Percentiles rank a stretch among this genome's conserved stretches.
These are phyloP conservation scores for Malurus melanocephalus DNA, from an alignment of 2,113 vertebrate genomes.

Conservation along the genomic window DNA sequence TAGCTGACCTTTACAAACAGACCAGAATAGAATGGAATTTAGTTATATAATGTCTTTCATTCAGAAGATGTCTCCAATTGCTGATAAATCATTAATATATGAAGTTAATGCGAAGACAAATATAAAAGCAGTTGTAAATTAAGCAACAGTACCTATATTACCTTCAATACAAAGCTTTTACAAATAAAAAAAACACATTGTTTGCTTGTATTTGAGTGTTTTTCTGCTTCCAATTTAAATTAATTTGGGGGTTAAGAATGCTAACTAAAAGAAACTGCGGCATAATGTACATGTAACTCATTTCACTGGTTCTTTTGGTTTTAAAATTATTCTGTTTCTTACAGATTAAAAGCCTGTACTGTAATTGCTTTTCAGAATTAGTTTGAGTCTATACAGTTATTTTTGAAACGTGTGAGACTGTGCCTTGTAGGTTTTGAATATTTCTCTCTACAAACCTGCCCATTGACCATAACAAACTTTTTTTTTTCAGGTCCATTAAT, in stretches of 20 bases:
- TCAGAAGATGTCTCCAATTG: not conserved
- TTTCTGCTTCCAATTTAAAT: not conserved
- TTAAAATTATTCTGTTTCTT: not conserved
- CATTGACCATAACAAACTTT: not conserved
- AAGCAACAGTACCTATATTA: not conserved
- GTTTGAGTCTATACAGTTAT: not conserved
- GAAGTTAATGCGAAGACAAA: not conserved
- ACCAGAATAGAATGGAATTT: not conserved
- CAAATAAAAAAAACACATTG: not conserved
- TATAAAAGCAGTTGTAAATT: not conserved
- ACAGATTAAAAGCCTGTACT: not conserved
- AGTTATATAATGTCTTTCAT: not conserved
- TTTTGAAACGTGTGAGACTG: not conserved
- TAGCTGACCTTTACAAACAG: constrained; percentile 28
- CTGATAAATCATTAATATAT: not conserved
- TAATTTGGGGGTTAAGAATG: not conserved
- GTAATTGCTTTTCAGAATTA: not conserved
- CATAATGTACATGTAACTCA: not conserved
- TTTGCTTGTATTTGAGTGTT: not conserved
- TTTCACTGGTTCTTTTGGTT: not conserved
- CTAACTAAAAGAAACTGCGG: not conserved
- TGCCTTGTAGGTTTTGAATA: not conserved
- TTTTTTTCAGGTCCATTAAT: not conserved
- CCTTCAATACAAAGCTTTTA: not conserved
- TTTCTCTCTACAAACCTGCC: not conserved